phyloP scores from a whole-genome alignment of 2,113 vertebrate species.

The Cebidichthys violaceus region DNA sequence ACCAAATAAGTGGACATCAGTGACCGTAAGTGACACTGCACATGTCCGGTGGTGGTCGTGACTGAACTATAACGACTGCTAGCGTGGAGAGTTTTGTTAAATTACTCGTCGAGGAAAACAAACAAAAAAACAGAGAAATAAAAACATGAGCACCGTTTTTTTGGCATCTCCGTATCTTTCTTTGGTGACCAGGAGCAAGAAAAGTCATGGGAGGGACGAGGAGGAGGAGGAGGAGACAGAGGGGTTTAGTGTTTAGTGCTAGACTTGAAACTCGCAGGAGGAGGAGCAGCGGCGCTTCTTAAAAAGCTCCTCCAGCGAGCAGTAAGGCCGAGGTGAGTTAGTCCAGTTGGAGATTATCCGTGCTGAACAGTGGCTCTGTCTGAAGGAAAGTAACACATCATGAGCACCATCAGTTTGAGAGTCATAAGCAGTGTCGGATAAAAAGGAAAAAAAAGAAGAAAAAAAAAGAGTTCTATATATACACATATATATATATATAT shows the following conservation, averaged over 20 bases:
- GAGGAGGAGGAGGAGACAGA: slow-evolving; percentile 21
- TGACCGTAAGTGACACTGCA: slow-evolving; percentile 27
- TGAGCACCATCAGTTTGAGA: slow-evolving; percentile 90
- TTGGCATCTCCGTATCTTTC: slow-evolving; percentile 75
- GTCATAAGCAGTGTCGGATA: slow-evolving; percentile 75
- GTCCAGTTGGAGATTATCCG: slow-evolving; percentile 53
- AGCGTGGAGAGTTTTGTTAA: slow-evolving; percentile 10
- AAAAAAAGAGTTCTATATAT: slow-evolving; percentile 57
- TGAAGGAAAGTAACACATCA: slow-evolving; percentile 82
- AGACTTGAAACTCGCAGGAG: slow-evolving; percentile 19
- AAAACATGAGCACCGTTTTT: slow-evolving; percentile 71
- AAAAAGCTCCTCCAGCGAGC: slow-evolving; percentile 50
- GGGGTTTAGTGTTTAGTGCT: slow-evolving; percentile 47
- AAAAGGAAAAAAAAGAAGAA: slow-evolving; percentile 75
- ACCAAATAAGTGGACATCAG: slow-evolving; percentile 53
- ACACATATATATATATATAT: slow-evolving; percentile 22
- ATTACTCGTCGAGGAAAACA: slow-evolving; percentile 6
- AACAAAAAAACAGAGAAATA: slow-evolving; percentile 11
- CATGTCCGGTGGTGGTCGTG: background rate
- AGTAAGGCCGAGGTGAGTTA: slow-evolving; percentile 82
- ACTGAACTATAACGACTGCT: slow-evolving; percentile 4
- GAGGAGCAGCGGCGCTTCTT: slow-evolving; percentile 34
- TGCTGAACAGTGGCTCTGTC: slow-evolving; percentile 72
- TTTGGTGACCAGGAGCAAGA: slow-evolving; percentile 68
- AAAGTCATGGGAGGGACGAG: slow-evolving; percentile 21